Evolutionary conservation across 1,140 invertebrate genomes (phyloP).

Genomic region (Drosophila arawakana): DNA sequence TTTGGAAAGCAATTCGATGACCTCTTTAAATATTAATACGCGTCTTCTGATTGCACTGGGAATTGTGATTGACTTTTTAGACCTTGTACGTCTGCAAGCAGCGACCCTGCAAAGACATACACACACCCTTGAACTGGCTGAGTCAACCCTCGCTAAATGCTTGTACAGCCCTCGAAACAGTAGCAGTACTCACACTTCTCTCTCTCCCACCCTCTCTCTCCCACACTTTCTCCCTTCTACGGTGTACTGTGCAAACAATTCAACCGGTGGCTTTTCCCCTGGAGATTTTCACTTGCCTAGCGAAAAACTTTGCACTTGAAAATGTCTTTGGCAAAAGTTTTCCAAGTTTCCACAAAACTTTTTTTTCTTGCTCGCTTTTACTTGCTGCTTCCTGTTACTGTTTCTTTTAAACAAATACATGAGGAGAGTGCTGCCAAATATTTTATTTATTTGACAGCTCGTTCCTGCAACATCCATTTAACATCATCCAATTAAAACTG

Average conservation of each 20-base stretch:
- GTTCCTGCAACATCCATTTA: conserved; percentile 9
- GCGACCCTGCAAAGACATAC: conserved; percentile 14
- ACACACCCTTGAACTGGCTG: conserved; percentile 34
- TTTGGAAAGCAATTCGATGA: conserved; percentile 75
- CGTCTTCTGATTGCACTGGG: conserved; percentile 79
- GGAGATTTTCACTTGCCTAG: conserved; percentile 50
- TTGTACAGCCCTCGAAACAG: conserved; percentile 8
- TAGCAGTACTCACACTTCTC: background rate
- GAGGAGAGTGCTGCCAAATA: conserved; percentile 10
- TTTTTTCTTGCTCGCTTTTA: background rate
- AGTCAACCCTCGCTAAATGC: conserved; percentile 47
- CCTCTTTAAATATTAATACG: conserved; percentile 83
- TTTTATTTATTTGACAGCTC: conserved; percentile 58
- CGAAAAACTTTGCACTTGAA: conserved; percentile 73
- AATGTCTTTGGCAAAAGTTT: conserved; percentile 61
- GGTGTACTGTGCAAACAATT: conserved; percentile 38
- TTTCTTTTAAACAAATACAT: conserved; percentile 46
- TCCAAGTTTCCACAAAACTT: conserved; percentile 62
- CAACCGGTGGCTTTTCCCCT: conserved; percentile 57
- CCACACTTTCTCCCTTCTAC: conserved; percentile 4
- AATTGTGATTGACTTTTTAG: conserved; percentile 83
- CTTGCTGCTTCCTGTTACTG: background rate
- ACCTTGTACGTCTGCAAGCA: conserved; percentile 42
- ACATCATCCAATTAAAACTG: conserved; percentile 60
- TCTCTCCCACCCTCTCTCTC: background rate